Evolutionary conservation across 2,113 vertebrate genomes (phyloP).

Genomic region (Pantherophis guttatus): DNA sequence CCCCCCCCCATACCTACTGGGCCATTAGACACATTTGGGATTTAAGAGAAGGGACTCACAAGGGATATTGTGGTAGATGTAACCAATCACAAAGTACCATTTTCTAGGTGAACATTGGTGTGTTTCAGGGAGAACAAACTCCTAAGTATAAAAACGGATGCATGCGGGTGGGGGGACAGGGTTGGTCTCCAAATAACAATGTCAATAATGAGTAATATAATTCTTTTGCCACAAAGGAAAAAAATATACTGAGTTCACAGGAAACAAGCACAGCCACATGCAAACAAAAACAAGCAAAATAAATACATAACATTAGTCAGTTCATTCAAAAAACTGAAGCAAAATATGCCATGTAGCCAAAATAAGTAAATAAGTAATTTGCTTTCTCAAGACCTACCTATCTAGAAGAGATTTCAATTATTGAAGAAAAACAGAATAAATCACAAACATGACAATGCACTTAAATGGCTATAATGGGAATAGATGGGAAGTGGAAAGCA

Average conservation of each 20-base stretch:
- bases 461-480: not conserved
- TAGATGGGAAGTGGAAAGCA: not conserved
- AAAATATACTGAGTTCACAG: not conserved
- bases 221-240: not conserved
- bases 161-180: not conserved
- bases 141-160: not conserved
- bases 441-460: conserved; percentile 7
- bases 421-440: conserved; percentile 37
- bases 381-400: conserved; percentile 37
- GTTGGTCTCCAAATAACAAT: not conserved
- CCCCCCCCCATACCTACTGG: not conserved
- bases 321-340: not conserved
- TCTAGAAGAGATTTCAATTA: conserved; percentile 20
- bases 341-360: not conserved
- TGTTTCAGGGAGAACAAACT: not conserved
- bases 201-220: not conserved
- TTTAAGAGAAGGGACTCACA: not conserved
- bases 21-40: not conserved
- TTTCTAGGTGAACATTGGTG: not conserved
- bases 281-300: not conserved
- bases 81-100: not conserved
- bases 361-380: not conserved
- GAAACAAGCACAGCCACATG: not conserved
- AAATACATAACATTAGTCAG: not conserved
- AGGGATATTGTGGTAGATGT: not conserved